These are phyloP conservation scores for Uropetala carovei DNA, from an alignment of 2,888 invertebrate genomes.

Conservation along the genomic window DNA sequence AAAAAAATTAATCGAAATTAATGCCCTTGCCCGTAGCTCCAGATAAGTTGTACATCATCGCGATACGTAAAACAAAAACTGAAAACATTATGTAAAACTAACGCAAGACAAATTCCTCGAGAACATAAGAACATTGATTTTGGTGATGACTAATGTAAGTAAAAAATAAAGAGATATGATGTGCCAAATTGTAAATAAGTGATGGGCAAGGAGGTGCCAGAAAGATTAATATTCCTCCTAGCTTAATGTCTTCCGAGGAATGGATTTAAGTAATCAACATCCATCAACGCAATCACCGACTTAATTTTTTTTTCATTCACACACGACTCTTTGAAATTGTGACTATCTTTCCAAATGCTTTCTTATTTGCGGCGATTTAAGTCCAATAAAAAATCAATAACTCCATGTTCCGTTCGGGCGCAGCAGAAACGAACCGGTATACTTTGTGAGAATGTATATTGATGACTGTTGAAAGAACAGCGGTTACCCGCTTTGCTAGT, in stretches of 20 bases:
- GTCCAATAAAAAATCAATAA: constrained; percentile 53
- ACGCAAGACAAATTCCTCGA: constrained; percentile 59
- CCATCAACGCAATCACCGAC: constrained; percentile 48
- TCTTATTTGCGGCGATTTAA: constrained; percentile 56
- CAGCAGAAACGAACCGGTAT: background rate
- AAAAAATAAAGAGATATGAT: constrained; percentile 59
- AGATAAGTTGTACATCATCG: constrained; percentile 33
- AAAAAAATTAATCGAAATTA: background rate
- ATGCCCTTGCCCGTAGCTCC: background rate
- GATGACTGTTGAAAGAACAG: constrained; percentile 44
- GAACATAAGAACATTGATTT: constrained; percentile 54
- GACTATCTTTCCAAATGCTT: constrained; percentile 48
- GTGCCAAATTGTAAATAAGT: constrained; percentile 63
- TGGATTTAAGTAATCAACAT: constrained; percentile 63
- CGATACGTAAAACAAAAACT: constrained; percentile 28
- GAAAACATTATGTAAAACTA: constrained; percentile 59
- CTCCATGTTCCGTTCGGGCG: constrained; percentile 14
- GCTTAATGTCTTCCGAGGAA: constrained; percentile 60
- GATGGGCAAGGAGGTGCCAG: constrained; percentile 57
- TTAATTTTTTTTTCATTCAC: constrained; percentile 56
- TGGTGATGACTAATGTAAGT: constrained; percentile 50
- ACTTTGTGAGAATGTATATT: constrained; percentile 33
- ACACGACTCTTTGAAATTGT: constrained; percentile 42
- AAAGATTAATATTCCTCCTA: constrained; percentile 54
- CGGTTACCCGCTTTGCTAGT: background rate